phyloP scores from a whole-genome alignment of 2,797 vertebrate species.

The Pipistrellus nathusii region DNA sequence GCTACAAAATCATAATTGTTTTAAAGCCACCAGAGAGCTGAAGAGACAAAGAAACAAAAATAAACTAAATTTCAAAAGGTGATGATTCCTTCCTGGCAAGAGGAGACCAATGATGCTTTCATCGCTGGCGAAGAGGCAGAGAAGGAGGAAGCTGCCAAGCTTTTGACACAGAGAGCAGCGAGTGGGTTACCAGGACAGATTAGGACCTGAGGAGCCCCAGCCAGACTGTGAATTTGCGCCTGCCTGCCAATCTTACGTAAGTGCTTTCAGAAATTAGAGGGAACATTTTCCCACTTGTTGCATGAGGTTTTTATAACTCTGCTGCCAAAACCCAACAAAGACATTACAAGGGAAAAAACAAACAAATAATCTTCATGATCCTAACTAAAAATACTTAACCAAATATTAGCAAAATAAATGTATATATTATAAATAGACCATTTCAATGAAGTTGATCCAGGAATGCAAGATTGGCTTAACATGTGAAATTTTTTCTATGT shows the following conservation, averaged over 20 bases:
- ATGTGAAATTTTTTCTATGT: background rate
- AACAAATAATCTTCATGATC: conserved; percentile 5
- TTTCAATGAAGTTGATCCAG: background rate
- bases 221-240: background rate
- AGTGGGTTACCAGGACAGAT: background rate
- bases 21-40: background rate
- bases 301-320: background rate
- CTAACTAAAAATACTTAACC: conserved; percentile 47
- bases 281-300: background rate
- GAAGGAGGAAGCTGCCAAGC: background rate
- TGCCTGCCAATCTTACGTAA: background rate
- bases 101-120: background rate
- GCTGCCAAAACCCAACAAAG: conserved; percentile 4
- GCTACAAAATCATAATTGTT: conserved; percentile 13
- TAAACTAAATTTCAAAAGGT: background rate
- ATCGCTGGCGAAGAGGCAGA: background rate
- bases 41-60: background rate
- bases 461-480: conserved; percentile 24
- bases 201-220: background rate
- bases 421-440: background rate
- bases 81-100: background rate
- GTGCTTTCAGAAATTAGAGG: conserved; percentile 21
- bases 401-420: conserved; percentile 1
- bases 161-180: background rate
- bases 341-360: background rate